These are phyloP conservation scores for Frankliniella fusca DNA, from an alignment of 2,888 invertebrate species.

Conservation along the genomic window DNA sequence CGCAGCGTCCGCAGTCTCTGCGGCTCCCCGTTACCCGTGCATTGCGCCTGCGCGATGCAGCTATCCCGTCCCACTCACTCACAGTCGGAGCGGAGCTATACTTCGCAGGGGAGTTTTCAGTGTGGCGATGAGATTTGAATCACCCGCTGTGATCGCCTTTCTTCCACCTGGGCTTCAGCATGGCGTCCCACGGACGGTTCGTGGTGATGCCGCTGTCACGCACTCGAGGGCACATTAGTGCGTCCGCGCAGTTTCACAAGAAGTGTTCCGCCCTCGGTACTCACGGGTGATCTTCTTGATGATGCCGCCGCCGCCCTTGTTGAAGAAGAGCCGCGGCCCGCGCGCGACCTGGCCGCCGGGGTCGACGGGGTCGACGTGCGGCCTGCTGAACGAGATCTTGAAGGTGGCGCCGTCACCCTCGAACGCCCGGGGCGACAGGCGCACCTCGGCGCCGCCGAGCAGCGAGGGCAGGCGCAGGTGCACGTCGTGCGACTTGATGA, in stretches of 20 bases:
- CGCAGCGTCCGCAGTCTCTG: too few species aligned
- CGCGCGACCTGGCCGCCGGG: neutral
- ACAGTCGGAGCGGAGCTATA: neutral
- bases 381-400: constrained; percentile 65
- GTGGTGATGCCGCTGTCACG: neutral
- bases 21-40: too few species aligned
- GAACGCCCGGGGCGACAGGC: constrained; percentile 67
- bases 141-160: neutral
- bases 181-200: neutral
- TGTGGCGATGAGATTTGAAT: neutral
- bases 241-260: too few species aligned
- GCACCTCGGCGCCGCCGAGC: constrained; percentile 68
- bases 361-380: constrained; percentile 51
- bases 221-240: neutral
- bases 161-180: too few species aligned
- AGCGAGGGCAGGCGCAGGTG: constrained; percentile 68
- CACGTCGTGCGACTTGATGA: constrained; percentile 73
- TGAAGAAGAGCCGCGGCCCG: neutral
- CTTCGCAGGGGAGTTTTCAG: too few species aligned
- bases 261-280: neutral
- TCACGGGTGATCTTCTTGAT: neutral
- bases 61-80: neutral
- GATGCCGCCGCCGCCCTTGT: neutral
- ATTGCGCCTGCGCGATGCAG: too few species aligned
- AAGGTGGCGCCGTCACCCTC: constrained; percentile 67